phyloP scores from a whole-genome alignment of 23 tunicate genomes.

The Styela clava region DNA sequence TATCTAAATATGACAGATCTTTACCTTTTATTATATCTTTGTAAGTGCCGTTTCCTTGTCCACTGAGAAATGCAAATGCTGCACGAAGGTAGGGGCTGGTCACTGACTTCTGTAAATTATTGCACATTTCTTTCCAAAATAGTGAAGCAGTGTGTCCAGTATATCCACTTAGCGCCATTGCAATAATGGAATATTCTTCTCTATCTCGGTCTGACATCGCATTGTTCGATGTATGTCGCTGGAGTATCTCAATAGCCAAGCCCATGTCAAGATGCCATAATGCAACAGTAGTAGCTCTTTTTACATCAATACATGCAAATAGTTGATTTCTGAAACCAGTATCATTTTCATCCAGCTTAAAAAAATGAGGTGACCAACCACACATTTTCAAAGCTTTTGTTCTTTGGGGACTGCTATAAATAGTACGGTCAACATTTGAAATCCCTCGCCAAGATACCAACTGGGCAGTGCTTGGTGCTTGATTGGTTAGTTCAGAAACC shows the following conservation, averaged over 20 bases:
- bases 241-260: slow-evolving; percentile 52
- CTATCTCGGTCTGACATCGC: background rate
- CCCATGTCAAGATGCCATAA: slow-evolving; percentile 70
- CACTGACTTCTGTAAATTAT: slow-evolving; percentile 1
- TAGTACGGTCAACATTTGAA: slow-evolving; percentile 1
- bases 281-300: slow-evolving; percentile 60
- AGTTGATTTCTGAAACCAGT: slow-evolving; percentile 23
- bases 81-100: slow-evolving; percentile 23
- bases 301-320: slow-evolving; percentile 18
- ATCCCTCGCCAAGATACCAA: slow-evolving; percentile 11
- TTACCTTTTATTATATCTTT: slow-evolving; percentile 1
- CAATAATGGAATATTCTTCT: slow-evolving; percentile 14
- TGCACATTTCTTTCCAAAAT: slow-evolving; percentile 35
- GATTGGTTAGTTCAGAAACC: background rate
- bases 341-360: background rate
- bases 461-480: slow-evolving; percentile 1
- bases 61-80: slow-evolving; percentile 23
- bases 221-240: background rate
- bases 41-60: background rate
- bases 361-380: slow-evolving; percentile 8
- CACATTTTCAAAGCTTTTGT: slow-evolving; percentile 21
- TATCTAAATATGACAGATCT: slow-evolving; percentile 35
- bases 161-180: slow-evolving; percentile 43
- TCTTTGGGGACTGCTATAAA: background rate
- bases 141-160: background rate